A percentile compares a stretch with the other conserved stretches of the same genome.
These are phyloP conservation scores for Otus scops DNA, from an alignment of 2,797 vertebrate species.

Conservation along the genomic window DNA sequence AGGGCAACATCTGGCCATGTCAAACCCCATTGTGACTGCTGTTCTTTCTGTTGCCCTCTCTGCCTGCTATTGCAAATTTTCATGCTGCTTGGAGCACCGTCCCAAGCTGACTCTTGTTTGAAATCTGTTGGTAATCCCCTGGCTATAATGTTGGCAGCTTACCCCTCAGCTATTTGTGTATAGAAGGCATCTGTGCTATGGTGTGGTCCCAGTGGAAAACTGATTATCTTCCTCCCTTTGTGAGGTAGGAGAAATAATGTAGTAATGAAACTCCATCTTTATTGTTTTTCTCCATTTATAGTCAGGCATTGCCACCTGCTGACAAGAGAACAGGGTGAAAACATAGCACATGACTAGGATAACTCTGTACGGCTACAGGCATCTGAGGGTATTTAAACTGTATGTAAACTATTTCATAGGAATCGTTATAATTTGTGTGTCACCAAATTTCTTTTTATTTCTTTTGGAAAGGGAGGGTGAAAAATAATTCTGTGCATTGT, in stretches of 20 bases:
- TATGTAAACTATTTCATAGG: background rate
- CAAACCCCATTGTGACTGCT: background rate
- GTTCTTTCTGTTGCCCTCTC: background rate
- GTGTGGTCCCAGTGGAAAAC: background rate
- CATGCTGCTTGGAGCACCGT: background rate
- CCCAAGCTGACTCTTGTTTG: background rate
- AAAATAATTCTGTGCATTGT: background rate
- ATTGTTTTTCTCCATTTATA: background rate
- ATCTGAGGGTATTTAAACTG: background rate
- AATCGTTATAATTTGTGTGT: background rate
- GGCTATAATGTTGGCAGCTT: background rate
- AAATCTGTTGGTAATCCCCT: background rate
- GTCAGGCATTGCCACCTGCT: background rate
- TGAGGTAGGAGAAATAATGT: background rate
- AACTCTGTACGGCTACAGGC: background rate
- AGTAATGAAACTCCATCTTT: accelerated
- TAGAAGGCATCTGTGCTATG: background rate
- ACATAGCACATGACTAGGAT: background rate
- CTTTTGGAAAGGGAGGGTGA: background rate
- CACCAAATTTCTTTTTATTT: background rate
- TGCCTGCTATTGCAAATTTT: accelerated
- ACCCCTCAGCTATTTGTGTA: background rate
- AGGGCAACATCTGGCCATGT: background rate
- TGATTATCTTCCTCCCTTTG: background rate
- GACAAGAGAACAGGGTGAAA: background rate